Evolutionary conservation across 2,888 invertebrate species (phyloP).

Genomic region (Serripes groenlandicus): DNA sequence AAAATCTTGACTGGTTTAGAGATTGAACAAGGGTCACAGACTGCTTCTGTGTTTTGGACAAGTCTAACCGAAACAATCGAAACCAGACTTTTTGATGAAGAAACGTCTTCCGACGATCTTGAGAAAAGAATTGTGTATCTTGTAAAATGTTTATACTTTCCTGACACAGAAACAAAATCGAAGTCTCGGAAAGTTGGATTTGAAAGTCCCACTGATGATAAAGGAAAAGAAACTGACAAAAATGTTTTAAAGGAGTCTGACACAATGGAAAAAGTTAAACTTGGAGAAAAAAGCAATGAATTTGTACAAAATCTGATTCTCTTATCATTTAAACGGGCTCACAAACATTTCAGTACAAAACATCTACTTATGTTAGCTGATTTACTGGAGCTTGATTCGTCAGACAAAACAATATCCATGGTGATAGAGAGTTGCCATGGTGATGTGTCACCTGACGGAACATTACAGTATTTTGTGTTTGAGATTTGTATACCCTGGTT

Average conservation of each 20-base stretch:
- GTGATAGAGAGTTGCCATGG: slow-evolving; percentile 71
- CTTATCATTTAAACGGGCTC: slow-evolving; percentile 67
- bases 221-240: slow-evolving; percentile 7
- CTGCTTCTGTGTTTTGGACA: slow-evolving; percentile 62
- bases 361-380: slow-evolving; percentile 72
- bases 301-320: slow-evolving; percentile 70
- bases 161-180: slow-evolving; percentile 52
- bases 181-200: slow-evolving; percentile 68
- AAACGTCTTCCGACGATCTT: slow-evolving; percentile 46
- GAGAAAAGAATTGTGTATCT: slow-evolving; percentile 63
- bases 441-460: slow-evolving; percentile 52
- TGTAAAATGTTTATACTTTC: slow-evolving; percentile 66
- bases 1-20: slow-evolving; percentile 60
- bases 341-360: slow-evolving; percentile 54
- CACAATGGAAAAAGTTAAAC: slow-evolving; percentile 29
- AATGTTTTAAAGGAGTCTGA: slow-evolving; percentile 8
- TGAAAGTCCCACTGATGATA: slow-evolving; percentile 32
- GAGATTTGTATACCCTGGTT: slow-evolving; percentile 76
- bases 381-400: slow-evolving; percentile 64
- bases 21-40: slow-evolving; percentile 30
- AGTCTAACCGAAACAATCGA: slow-evolving; percentile 59
- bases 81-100: slow-evolving; percentile 44
- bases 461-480: slow-evolving; percentile 73
- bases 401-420: slow-evolving; percentile 62
- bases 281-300: slow-evolving; percentile 45